Evolutionary conservation across 2,888 invertebrate species (phyloP).

Genomic region (Orchesellides sinensis): DNA sequence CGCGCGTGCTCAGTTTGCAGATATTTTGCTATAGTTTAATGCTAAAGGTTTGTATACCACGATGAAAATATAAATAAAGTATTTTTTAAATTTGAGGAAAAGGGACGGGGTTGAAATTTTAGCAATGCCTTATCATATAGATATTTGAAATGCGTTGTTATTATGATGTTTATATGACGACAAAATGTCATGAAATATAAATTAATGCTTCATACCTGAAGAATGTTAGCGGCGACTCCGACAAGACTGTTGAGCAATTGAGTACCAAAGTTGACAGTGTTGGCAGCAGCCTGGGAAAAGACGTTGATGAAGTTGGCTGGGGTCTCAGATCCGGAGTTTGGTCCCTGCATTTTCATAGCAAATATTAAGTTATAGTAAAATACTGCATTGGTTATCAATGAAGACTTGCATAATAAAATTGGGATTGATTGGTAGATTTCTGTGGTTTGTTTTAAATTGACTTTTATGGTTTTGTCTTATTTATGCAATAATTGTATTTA

Average conservation of each 20-base stretch:
- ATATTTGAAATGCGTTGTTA: too few relatives aligned
- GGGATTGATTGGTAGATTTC: too few relatives aligned
- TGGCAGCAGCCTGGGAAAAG: slow-evolving; percentile 75
- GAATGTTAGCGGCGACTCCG: slow-evolving; percentile 75
- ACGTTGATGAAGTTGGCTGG: slow-evolving; percentile 75
- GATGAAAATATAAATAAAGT: not conserved
- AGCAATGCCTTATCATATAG: too few relatives aligned
- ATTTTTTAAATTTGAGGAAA: too few relatives aligned
- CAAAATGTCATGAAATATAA: not conserved
- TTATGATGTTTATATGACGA: not conserved
- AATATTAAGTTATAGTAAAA: not conserved
- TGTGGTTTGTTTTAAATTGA: too few relatives aligned
- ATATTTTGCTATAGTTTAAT: not conserved
- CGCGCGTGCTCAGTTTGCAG: not conserved
- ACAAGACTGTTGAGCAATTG: slow-evolving; percentile 75
- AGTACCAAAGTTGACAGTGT: slow-evolving; percentile 75
- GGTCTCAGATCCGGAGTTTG: slow-evolving; percentile 74
- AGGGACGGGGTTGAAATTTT: too few relatives aligned
- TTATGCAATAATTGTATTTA: not conserved
- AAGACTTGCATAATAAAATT: not conserved
- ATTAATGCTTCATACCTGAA: slow-evolving; percentile 70
- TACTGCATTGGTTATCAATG: not conserved
- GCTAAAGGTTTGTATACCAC: not conserved
- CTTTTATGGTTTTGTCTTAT: not conserved
- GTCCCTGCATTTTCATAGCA: slow-evolving; percentile 71